These are phyloP conservation scores for Corythaixoides concolor DNA, from an alignment of 2,113 vertebrate species.

Conservation along the genomic window DNA sequence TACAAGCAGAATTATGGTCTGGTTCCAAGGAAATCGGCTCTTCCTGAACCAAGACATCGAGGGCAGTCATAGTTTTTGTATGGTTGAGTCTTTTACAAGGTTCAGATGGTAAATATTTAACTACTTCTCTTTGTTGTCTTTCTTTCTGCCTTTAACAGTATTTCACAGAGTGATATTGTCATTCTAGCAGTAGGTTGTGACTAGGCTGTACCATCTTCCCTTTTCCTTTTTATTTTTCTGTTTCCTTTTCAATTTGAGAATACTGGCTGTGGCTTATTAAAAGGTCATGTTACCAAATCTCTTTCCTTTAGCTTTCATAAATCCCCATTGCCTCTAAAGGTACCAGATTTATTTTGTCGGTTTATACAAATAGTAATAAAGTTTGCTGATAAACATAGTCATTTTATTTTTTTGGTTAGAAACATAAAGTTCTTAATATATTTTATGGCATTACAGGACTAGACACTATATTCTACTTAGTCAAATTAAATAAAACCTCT, in stretches of 20 bases:
- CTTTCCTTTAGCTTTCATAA: not conserved
- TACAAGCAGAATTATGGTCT: not conserved
- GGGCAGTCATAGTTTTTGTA: not conserved
- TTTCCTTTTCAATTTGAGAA: not conserved
- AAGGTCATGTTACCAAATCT: not conserved
- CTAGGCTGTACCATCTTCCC: not conserved
- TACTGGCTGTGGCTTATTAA: not conserved
- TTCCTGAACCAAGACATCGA: not conserved
- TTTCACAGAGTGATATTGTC: not conserved
- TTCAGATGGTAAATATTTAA: conserved; percentile 44
- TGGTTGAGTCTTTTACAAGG: not conserved
- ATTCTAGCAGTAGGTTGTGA: not conserved
- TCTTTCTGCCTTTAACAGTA: not conserved
- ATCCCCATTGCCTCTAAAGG: not conserved
- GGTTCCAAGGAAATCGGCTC: not conserved
- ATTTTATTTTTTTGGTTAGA: not conserved
- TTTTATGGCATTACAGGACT: not conserved
- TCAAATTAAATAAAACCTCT: not conserved
- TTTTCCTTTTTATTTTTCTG: not conserved
- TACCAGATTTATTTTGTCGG: not conserved
- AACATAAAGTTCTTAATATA: not conserved
- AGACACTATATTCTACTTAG: not conserved
- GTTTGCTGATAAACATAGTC: not conserved
- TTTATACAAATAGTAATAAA: not conserved
- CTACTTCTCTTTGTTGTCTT: not conserved